Percentiles rank a stretch among this genome's conserved stretches.
Conservation (phyloP, 2,113 vertebrate genomes). For the Toxotes jaculatrix region DNA sequence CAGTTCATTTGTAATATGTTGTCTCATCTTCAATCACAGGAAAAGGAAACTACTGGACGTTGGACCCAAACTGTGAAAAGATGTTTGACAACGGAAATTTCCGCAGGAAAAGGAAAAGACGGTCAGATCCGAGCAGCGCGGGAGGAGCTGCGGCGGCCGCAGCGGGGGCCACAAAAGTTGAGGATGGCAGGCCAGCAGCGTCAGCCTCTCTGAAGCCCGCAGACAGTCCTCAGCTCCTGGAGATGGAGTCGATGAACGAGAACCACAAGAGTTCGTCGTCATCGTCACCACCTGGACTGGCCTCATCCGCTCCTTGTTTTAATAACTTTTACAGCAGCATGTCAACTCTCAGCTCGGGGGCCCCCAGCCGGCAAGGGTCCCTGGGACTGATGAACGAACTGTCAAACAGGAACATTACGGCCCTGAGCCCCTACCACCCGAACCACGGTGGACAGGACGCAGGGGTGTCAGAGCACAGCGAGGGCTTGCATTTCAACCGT, state of each 20-base stretch:
- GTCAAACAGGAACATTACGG: slow-evolving; percentile 86
- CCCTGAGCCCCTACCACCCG: slow-evolving; percentile 82
- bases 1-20: background rate
- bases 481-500: slow-evolving; percentile 85
- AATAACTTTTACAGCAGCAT: slow-evolving; percentile 94
- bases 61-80: slow-evolving; percentile 99
- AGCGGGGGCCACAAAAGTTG: slow-evolving; percentile 81
- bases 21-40: slow-evolving; percentile 79
- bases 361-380: slow-evolving; percentile 78
- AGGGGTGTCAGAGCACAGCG: slow-evolving; percentile 81
- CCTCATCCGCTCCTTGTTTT: slow-evolving; percentile 86
- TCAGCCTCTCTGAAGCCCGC: slow-evolving; percentile 78
- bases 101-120: slow-evolving; percentile 94
- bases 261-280: slow-evolving; percentile 84
- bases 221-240: slow-evolving; percentile 86
- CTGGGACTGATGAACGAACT: slow-evolving; percentile 86
- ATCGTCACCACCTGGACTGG: slow-evolving; percentile 81
- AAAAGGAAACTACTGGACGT: slow-evolving; percentile 98
- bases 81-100: slow-evolving; percentile 99
- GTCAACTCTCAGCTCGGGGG: slow-evolving; percentile 84
- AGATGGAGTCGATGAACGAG: slow-evolving; percentile 85
- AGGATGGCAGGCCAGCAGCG: slow-evolving; percentile 82
- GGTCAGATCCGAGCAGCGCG: slow-evolving; percentile 83
- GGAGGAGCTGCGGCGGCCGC: slow-evolving; percentile 78
- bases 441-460: slow-evolving; percentile 62